phyloP scores from a whole-genome alignment of 2,797 vertebrate genomes.

The Etheostoma perlongum region DNA sequence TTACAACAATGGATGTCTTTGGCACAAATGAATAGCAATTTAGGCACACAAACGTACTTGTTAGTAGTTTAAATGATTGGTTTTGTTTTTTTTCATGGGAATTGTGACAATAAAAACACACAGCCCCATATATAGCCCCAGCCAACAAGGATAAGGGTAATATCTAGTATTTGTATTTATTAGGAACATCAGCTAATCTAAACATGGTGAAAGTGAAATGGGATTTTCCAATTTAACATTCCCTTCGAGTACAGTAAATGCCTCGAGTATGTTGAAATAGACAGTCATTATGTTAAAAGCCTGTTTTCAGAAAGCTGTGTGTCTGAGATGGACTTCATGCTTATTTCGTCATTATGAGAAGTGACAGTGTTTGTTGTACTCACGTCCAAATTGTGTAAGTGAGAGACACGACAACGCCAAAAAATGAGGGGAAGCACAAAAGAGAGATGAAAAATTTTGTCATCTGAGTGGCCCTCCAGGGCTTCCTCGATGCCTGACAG shows the following conservation, averaged over 20 bases:
- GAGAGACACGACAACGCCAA: slow-evolving; percentile 83
- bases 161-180: neutral
- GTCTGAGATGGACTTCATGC: neutral
- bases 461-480: slow-evolving; percentile 91
- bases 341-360: neutral
- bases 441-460: slow-evolving; percentile 86
- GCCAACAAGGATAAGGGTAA: neutral
- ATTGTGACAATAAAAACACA: neutral
- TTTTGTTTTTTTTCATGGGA: neutral
- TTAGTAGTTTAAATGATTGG: neutral
- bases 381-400: slow-evolving; percentile 88
- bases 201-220: neutral
- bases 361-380: slow-evolving; percentile 65
- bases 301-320: neutral
- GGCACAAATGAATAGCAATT: neutral
- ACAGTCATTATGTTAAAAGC: neutral
- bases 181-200: no score
- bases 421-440: slow-evolving; percentile 89
- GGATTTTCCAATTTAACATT: neutral
- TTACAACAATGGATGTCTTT: neutral
- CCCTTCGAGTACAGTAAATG: neutral
- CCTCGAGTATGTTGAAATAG: neutral
- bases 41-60: neutral
- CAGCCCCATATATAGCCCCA: neutral
- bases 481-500: slow-evolving; percentile 88